Conservation (phyloP, 2,888 invertebrate genomes). For the Drosophila barbarae region DNA sequence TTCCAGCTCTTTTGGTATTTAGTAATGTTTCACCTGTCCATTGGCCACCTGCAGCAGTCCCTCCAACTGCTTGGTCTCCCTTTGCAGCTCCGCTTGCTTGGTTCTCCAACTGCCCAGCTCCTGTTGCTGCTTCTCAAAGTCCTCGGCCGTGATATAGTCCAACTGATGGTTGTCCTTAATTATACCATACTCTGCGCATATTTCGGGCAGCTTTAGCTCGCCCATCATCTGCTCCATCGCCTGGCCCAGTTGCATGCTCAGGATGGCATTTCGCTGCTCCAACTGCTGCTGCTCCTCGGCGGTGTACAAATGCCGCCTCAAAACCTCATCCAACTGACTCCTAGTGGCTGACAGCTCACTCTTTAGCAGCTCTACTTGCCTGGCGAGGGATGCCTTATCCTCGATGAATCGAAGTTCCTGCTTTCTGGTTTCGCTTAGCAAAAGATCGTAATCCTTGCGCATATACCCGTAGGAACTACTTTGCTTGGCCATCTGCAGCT, state of each 20-base stretch:
- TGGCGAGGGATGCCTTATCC: slow-evolving; percentile 60
- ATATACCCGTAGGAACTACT: slow-evolving; percentile 71
- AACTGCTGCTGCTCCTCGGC: slow-evolving; percentile 66
- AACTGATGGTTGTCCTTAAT: slow-evolving; percentile 76
- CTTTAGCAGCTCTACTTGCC: slow-evolving; percentile 59
- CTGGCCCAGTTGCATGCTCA: slow-evolving; percentile 72
- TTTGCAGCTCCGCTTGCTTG: slow-evolving; percentile 60
- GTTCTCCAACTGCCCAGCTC: slow-evolving; percentile 49
- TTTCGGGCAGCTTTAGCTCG: slow-evolving; percentile 63
- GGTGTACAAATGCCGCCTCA: slow-evolving; percentile 48
- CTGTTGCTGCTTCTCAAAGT: slow-evolving; percentile 69
- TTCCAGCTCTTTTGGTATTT: background rate
- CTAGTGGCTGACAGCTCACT: slow-evolving; percentile 34
- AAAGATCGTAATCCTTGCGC: slow-evolving; percentile 75
- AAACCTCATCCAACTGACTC: slow-evolving; percentile 41
- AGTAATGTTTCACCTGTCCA: slow-evolving; percentile 61
- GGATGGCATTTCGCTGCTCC: slow-evolving; percentile 63
- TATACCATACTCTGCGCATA: slow-evolving; percentile 75
- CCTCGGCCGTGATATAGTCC: slow-evolving; percentile 73
- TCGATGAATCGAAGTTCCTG: slow-evolving; percentile 69
- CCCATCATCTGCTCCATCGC: slow-evolving; percentile 66
- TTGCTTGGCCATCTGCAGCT: slow-evolving; percentile 64
- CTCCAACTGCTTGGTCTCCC: slow-evolving; percentile 73
- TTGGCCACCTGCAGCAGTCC: slow-evolving; percentile 74
- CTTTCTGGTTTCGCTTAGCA: slow-evolving; percentile 60